These are phyloP conservation scores for Myopa testacea DNA, from an alignment of 2,888 invertebrate species.

Conservation along the genomic window DNA sequence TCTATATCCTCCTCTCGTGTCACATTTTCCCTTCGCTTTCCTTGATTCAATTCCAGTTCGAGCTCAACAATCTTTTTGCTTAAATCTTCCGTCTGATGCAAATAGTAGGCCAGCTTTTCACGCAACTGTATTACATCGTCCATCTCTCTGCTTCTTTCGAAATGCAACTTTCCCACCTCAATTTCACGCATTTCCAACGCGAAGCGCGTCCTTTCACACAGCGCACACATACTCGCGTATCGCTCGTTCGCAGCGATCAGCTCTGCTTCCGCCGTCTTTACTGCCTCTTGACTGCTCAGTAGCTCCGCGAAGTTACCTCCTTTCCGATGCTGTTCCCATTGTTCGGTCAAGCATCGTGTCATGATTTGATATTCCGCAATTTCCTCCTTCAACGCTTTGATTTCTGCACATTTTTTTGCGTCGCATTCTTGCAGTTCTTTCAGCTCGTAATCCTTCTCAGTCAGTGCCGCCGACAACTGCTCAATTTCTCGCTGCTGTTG, in stretches of 20 bases:
- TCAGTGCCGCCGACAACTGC: conserved; percentile 52
- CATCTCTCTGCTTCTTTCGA: conserved; percentile 49
- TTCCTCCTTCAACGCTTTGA: conserved; percentile 12
- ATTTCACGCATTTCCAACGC: conserved; percentile 53
- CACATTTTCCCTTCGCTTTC: not conserved
- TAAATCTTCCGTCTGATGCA: conserved; percentile 50
- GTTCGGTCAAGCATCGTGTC: conserved; percentile 1
- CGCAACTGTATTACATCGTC: conserved; percentile 50
- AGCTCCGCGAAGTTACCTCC: conserved; percentile 39
- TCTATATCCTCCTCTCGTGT: not conserved
- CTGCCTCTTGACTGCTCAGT: conserved; percentile 41
- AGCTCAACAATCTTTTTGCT: conserved; percentile 45
- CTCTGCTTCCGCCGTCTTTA: conserved; percentile 50
- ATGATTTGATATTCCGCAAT: conserved; percentile 23
- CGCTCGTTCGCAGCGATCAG: conserved; percentile 53
- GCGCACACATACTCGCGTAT: conserved; percentile 53
- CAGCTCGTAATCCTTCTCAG: conserved; percentile 54
- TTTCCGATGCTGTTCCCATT: conserved; percentile 45
- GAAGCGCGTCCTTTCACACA: conserved; percentile 55
- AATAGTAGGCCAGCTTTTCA: conserved; percentile 50
- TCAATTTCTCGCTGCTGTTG: conserved; percentile 56
- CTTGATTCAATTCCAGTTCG: conserved; percentile 45
- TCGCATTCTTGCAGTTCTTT: conserved; percentile 49
- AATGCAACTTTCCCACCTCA: conserved; percentile 49
- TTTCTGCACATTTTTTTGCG: conserved; percentile 47